phyloP scores from a whole-genome alignment of 2,797 vertebrate genomes.

The Pogonophryne albipinna region DNA sequence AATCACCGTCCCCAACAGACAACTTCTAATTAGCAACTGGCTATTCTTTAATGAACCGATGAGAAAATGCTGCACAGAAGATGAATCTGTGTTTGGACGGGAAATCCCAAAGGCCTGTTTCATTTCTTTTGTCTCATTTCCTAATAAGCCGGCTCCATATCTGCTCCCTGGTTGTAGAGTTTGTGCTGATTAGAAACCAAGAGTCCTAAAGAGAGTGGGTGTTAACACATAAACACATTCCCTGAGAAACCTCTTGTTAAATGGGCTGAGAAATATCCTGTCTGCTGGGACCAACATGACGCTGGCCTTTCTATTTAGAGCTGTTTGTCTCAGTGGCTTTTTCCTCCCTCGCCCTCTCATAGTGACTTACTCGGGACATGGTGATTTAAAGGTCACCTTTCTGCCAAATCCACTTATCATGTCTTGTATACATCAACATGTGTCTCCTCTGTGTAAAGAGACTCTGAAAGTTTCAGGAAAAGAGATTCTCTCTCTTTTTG shows the following conservation, averaged over 20 bases:
- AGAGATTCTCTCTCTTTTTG: too few species aligned
- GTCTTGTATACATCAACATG: too few species aligned
- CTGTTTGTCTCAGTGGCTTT: conserved; percentile 22
- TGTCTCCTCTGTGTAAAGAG: too few species aligned
- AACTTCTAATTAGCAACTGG: not conserved
- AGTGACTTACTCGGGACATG: not conserved
- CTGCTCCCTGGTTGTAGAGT: conserved; percentile 6
- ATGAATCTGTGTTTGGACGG: not conserved
- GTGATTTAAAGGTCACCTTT: not conserved
- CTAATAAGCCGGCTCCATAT: conserved; percentile 14
- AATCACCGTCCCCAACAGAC: not conserved
- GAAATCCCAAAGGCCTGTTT: not conserved
- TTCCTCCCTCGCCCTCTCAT: not conserved
- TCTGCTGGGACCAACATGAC: conserved; percentile 27
- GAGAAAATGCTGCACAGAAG: not conserved
- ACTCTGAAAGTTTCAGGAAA: too few species aligned
- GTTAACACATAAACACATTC: conserved; percentile 46
- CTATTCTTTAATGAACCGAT: too few species aligned
- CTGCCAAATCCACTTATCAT: too few species aligned
- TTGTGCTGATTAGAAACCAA: conserved; percentile 6
- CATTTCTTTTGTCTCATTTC: conserved; percentile 13
- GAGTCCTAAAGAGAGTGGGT: conserved; percentile 57
- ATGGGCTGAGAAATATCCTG: conserved; percentile 38
- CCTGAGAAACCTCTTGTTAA: conserved; percentile 40
- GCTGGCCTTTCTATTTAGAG: conserved; percentile 24